A percentile compares a stretch with the other conserved stretches of the same genome.
Conservation (phyloP, 2,888 invertebrate genomes). For the Bombylius discolor region DNA sequence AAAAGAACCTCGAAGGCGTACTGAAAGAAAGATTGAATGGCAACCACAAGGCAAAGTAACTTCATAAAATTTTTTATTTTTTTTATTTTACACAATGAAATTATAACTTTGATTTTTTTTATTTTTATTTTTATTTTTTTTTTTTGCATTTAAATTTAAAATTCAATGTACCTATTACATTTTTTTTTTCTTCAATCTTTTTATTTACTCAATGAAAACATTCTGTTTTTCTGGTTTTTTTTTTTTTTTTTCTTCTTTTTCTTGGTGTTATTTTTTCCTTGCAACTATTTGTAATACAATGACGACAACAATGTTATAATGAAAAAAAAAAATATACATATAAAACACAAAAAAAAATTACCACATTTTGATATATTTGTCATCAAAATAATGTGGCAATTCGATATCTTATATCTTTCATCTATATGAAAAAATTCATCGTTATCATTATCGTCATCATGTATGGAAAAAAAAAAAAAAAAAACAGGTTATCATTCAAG, state of each 20-base stretch:
- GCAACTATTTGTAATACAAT: not conserved
- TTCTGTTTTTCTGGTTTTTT: constrained; percentile 2
- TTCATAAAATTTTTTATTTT: constrained; percentile 15
- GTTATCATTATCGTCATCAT: too few species aligned
- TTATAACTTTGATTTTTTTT: not conserved
- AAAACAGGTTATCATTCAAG: constrained; percentile 33
- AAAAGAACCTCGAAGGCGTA: constrained; percentile 40
- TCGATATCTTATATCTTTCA: too few species aligned
- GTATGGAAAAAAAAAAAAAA: too few species aligned
- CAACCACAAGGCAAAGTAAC: constrained; percentile 39
- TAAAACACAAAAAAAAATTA: not conserved
- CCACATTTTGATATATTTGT: not conserved
- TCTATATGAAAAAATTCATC: too few species aligned
- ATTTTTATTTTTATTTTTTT: not conserved
- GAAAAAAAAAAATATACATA: not conserved
- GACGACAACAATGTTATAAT: not conserved
- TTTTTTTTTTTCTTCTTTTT: not conserved
- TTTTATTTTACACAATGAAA: constrained; percentile 13
- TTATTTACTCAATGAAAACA: constrained; percentile 14
- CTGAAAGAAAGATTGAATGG: constrained; percentile 47
- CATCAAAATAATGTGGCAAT: too few species aligned
- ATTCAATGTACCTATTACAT: too few species aligned
- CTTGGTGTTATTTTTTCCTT: not conserved
- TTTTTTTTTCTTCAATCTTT: too few species aligned
- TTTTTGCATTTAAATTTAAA: too few species aligned